A percentile compares a stretch with the other conserved stretches of the same genome.
These are phyloP conservation scores for Myzus persicae DNA, from an alignment of 1,140 invertebrate species.

Conservation along the genomic window DNA sequence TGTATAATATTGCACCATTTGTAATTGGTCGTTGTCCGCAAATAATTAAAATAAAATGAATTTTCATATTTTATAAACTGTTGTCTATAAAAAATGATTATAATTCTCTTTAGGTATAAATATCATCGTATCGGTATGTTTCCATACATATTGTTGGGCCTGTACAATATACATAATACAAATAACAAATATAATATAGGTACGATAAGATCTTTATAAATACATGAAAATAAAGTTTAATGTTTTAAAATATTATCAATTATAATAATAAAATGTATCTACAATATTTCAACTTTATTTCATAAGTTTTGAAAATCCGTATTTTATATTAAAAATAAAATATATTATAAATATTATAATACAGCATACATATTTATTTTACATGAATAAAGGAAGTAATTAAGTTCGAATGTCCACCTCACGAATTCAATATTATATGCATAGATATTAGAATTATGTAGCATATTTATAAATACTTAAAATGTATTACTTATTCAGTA, in stretches of 20 bases:
- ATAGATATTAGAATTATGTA: not conserved
- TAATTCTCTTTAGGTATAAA: too few relatives aligned
- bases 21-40: too few relatives aligned
- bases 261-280: not conserved
- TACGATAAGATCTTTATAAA: not conserved
- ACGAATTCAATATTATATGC: not conserved
- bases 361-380: not conserved
- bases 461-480: not conserved
- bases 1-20: too few relatives aligned
- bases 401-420: not conserved
- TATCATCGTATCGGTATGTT: not conserved
- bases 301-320: not conserved
- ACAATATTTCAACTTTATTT: not conserved
- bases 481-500: not conserved
- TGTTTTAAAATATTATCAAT: not conserved
- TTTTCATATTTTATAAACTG: too few relatives aligned
- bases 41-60: too few relatives aligned
- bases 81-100: too few relatives aligned
- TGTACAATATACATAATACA: too few relatives aligned
- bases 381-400: not conserved
- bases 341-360: not conserved
- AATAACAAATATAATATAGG: too few relatives aligned
- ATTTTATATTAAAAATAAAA: not conserved
- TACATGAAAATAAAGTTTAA: not conserved
- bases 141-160: too few relatives aligned